Conservation (phyloP, 2,888 invertebrate species). For the Coenonympha glycerion region DNA sequence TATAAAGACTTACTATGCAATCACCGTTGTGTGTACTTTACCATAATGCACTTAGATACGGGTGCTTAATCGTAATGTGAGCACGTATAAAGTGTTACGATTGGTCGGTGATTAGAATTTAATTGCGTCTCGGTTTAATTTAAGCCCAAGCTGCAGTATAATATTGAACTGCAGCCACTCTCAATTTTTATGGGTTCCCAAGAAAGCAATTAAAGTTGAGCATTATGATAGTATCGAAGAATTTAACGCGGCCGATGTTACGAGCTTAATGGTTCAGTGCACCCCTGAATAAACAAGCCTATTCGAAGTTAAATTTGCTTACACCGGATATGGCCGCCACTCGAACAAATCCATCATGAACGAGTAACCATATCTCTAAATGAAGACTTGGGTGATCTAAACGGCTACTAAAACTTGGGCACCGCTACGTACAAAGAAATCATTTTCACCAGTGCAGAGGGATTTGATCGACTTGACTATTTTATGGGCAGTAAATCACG, state of each 20-base stretch:
- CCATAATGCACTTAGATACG: conserved; percentile 3
- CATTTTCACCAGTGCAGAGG: conserved; percentile 36
- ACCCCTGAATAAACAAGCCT: conserved; percentile 73
- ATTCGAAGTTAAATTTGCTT: conserved; percentile 71
- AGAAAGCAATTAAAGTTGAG: conserved; percentile 69
- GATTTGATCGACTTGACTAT: conserved; percentile 52
- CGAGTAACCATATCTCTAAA: conserved; percentile 38
- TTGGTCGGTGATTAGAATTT: conserved; percentile 21
- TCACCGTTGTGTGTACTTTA: not conserved
- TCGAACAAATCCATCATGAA: conserved; percentile 62
- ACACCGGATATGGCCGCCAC: conserved; percentile 71
- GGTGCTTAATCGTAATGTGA: conserved; percentile 6
- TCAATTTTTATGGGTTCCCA: conserved; percentile 65
- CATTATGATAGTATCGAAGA: conserved; percentile 72
- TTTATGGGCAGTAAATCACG: conserved; percentile 69
- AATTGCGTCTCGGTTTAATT: conserved; percentile 52
- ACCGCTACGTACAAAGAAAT: conserved; percentile 45
- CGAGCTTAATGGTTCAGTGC: conserved; percentile 72
- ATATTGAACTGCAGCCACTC: conserved; percentile 62
- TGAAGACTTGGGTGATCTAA: conserved; percentile 49
- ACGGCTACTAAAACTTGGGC: conserved; percentile 25
- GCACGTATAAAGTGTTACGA: conserved; percentile 12
- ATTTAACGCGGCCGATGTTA: conserved; percentile 70
- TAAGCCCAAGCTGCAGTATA: conserved; percentile 44
- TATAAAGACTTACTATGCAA: not conserved